phyloP scores from a whole-genome alignment of 1,140 invertebrate genomes.

The Pachypeltis micranthus region DNA sequence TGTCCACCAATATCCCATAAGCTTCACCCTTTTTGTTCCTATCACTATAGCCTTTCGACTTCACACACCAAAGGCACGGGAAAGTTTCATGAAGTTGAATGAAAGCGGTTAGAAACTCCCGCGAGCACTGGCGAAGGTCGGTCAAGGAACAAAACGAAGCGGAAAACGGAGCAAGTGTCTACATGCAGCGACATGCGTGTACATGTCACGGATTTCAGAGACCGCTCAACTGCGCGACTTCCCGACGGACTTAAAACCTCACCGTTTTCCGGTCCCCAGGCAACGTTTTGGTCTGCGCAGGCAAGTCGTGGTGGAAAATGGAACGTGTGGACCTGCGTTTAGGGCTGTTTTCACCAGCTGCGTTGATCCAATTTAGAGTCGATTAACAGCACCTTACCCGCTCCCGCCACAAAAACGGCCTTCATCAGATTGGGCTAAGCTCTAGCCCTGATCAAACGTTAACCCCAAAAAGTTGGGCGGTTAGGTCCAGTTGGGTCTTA shows the following conservation, averaged over 20 bases:
- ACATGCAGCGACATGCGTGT: constrained; percentile 13
- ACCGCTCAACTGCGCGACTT: constrained; percentile 12
- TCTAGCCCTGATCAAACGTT: too few species aligned
- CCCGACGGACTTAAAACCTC: constrained; percentile 11
- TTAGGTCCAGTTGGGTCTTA: too few species aligned
- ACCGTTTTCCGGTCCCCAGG: constrained; percentile 16
- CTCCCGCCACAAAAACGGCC: too few species aligned
- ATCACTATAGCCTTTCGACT: constrained; percentile 15
- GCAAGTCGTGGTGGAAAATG: constrained; percentile 14
- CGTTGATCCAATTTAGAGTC: too few species aligned
- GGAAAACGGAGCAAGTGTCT: constrained; percentile 14
- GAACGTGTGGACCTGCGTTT: constrained; percentile 14
- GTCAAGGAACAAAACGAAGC: constrained; percentile 9
- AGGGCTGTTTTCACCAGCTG: too few species aligned
- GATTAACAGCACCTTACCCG: too few species aligned
- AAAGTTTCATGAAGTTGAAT: constrained; percentile 14
- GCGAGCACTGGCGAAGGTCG: constrained; percentile 12
- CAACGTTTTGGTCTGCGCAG: constrained; percentile 14
- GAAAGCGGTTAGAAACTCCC: constrained; percentile 8
- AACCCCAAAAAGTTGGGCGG: too few species aligned
- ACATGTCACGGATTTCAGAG: constrained; percentile 13
- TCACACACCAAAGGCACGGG: constrained; percentile 14
- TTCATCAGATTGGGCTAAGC: too few species aligned
- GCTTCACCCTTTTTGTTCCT: constrained; percentile 15
- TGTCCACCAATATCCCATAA: constrained; percentile 14